These are phyloP conservation scores for Formica selysi DNA, from an alignment of 1,140 invertebrate species.

Conservation along the genomic window DNA sequence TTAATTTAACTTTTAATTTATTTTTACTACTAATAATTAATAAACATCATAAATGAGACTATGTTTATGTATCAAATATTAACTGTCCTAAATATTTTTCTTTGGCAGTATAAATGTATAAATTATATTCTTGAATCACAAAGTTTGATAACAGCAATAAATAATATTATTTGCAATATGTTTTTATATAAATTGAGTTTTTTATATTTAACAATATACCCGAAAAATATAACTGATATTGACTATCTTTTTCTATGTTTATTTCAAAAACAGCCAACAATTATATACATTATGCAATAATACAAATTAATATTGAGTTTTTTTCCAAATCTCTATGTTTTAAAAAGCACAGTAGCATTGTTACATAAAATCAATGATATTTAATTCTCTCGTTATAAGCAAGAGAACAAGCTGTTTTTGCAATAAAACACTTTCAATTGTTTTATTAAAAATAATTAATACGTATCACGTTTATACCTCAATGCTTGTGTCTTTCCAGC, in stretches of 20 bases:
- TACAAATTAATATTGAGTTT: slow-evolving; percentile 10
- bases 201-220: neutral
- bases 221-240: slow-evolving; percentile 9
- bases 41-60: slow-evolving; percentile 1
- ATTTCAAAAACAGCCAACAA: slow-evolving; percentile 43
- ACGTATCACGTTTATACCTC: slow-evolving; percentile 66
- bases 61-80: slow-evolving; percentile 27
- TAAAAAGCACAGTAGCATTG: neutral
- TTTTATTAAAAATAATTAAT: slow-evolving; percentile 49
- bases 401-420: slow-evolving; percentile 40
- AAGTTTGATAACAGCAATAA: slow-evolving; percentile 18
- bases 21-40: slow-evolving; percentile 3
- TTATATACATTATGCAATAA: slow-evolving; percentile 16
- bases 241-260: neutral
- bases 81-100: slow-evolving; percentile 1
- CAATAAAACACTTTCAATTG: slow-evolving; percentile 16
- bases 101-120: slow-evolving; percentile 49
- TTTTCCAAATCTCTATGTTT: neutral
- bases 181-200: neutral
- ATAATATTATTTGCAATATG: neutral
- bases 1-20: slow-evolving; percentile 1
- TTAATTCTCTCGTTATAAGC: neutral
- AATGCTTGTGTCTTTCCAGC: slow-evolving; percentile 78
- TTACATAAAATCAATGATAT: slow-evolving; percentile 27
- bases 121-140: slow-evolving; percentile 20